These are phyloP conservation scores for Bufotes viridis DNA, from an alignment of 2,797 vertebrate species.

Conservation along the genomic window DNA sequence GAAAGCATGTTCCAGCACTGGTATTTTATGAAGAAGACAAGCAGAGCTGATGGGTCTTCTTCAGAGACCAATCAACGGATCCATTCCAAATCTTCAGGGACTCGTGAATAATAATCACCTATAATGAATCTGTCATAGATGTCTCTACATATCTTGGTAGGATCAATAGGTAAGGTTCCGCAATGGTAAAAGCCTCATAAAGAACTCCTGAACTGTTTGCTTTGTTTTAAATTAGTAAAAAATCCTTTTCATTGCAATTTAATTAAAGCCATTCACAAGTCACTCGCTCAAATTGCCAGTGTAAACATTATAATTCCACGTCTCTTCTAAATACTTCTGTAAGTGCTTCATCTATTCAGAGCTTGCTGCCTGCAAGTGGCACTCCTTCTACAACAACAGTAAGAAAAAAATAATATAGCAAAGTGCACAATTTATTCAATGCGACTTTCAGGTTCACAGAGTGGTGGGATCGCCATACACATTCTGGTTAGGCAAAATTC, in stretches of 20 bases:
- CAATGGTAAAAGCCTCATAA: not conserved
- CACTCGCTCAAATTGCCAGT: not conserved
- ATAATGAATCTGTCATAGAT: too few relatives aligned
- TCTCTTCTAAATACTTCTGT: not conserved
- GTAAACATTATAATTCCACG: constrained; percentile 28
- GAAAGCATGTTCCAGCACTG: too few relatives aligned
- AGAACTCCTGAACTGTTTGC: not conserved
- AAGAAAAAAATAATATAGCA: not conserved
- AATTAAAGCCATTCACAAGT: not conserved
- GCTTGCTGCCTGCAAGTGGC: not conserved
- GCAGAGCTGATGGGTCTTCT: too few relatives aligned
- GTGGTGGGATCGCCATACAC: too few relatives aligned
- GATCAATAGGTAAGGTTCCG: too few relatives aligned
- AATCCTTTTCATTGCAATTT: not conserved
- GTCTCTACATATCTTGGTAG: too few relatives aligned
- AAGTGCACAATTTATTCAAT: not conserved
- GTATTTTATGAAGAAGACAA: too few relatives aligned
- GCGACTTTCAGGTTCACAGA: not conserved
- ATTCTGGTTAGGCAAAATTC: too few relatives aligned
- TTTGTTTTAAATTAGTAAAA: not conserved
- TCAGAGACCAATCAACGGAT: too few relatives aligned
- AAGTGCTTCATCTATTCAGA: not conserved
- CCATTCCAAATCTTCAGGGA: too few relatives aligned
- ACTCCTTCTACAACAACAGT: not conserved
- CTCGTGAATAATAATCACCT: too few relatives aligned